Evolutionary conservation across 2,113 vertebrate genomes (phyloP), one percentile per base, ranked within the genome.

Genomic region (Formicarius rufipectus): DNA sequence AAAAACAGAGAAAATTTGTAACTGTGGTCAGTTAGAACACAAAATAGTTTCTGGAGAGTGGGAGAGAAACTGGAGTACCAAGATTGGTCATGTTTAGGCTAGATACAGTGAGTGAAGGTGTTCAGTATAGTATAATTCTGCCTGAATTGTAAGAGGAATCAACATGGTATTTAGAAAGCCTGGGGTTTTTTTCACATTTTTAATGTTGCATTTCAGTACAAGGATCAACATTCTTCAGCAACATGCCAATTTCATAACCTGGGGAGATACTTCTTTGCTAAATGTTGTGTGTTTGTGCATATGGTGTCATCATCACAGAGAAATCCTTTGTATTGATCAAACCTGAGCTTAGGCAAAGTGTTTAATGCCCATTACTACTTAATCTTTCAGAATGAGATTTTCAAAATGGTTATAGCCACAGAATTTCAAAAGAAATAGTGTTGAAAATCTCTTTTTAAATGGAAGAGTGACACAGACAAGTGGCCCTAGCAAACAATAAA

Each of bases 231-330:
- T 3, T 12, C 77, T 89, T 69, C 55, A 74, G 4, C 28, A 67
- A n/a, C 28, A 18, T 69, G 8, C 12, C 25, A 39, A 39, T 74
- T 37, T 67, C 7, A 1, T 42, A 30, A 67, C 28, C 8, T 27
- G 22, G 21, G 18, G 23, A 93, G 9, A 19, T n/a, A 45, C 42
- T 84, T 79, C 35, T 60, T 27, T 69, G 58, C 18, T 59, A 31
- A 66, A 15, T 22, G 7, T 9, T 68, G 27, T 2, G 0, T 40
- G 12, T 39, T 80, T 1, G 0, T 5, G 1, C 12, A 7, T 53
- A 16, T 3, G 1, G 4, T 59, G 20, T 25, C 23, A 50, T 7
- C 12, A 10, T 42, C 74, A 39, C 8, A 71, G n/a, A 56, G 24
- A 35, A 67, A 4, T 28, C 45, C 22, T 77, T 35, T 31, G 7